phyloP scores from a whole-genome alignment of 2,113 vertebrate species.

The Tupaia chinensis region DNA sequence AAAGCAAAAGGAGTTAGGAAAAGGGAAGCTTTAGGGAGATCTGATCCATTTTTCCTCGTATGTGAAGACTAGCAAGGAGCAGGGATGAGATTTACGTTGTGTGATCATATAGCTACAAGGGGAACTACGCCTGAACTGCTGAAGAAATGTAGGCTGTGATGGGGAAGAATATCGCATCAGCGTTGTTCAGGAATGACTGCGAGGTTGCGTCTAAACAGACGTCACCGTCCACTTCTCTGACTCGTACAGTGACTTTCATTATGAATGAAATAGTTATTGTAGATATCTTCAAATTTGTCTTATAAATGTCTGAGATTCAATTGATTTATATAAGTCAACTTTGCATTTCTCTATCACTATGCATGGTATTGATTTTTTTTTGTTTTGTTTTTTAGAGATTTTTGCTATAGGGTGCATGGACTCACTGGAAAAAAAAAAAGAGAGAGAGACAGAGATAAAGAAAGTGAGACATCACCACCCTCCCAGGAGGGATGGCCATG shows the following conservation, averaged over 20 bases:
- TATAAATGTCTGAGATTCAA: not conserved
- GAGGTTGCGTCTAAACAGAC: not conserved
- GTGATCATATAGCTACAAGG: not conserved
- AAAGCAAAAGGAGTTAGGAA: not conserved
- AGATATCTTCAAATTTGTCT: not conserved
- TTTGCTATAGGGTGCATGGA: no score
- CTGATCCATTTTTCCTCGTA: not conserved
- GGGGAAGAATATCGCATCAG: not conserved
- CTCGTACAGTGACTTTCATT: not conserved
- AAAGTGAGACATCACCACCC: no score
- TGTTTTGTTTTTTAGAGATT: no score
- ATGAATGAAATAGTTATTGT: not conserved
- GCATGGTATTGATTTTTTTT: conserved; percentile 32
- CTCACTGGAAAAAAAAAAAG: no score
- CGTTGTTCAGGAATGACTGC: not conserved
- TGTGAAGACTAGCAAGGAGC: not conserved
- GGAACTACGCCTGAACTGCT: not conserved
- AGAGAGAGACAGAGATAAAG: no score
- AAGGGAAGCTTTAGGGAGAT: conserved; percentile 33
- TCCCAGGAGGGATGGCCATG: no score
- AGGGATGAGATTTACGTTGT: conserved; percentile 12
- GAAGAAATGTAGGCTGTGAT: not conserved
- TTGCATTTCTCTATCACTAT: not conserved
- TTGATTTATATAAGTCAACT: not conserved
- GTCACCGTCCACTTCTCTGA: not conserved